phyloP scores from a whole-genome alignment of 2,113 vertebrate species.

The Syngnathus typhle region DNA sequence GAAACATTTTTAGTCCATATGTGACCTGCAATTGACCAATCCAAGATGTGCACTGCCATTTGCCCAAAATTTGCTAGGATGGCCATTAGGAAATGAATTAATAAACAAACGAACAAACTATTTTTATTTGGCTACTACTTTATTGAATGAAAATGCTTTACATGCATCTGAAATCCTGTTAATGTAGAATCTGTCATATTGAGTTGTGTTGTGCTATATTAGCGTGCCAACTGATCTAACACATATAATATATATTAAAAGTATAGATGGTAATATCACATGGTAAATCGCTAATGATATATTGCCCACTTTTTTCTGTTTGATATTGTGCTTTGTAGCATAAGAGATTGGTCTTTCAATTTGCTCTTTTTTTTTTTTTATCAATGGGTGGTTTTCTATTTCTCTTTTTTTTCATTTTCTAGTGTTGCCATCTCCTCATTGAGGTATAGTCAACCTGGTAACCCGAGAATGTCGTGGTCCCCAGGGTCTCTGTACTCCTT shows the following conservation, averaged over 20 bases:
- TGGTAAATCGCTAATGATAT: too few relatives aligned
- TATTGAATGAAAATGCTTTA: background rate
- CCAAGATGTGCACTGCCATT: background rate
- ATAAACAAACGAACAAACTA: background rate
- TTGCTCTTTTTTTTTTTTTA: background rate
- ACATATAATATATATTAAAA: too few relatives aligned
- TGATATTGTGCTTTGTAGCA: background rate
- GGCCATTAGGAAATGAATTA: background rate
- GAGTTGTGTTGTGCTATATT: too few relatives aligned
- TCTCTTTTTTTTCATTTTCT: constrained; percentile 4
- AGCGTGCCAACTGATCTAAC: too few relatives aligned
- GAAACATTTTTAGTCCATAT: background rate
- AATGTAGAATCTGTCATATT: too few relatives aligned
- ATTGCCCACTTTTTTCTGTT: too few relatives aligned
- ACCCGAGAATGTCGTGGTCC: constrained; percentile 47
- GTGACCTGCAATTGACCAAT: background rate
- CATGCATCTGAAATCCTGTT: background rate
- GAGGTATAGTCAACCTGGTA: constrained; percentile 50
- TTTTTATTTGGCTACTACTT: background rate
- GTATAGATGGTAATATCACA: too few relatives aligned
- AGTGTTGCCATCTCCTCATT: constrained; percentile 17
- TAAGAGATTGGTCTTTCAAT: background rate
- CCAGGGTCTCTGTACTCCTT: constrained; percentile 38
- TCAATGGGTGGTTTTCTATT: background rate
- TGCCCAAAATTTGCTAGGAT: too few relatives aligned